Evolutionary conservation across 2,888 invertebrate genomes (phyloP).

Genomic region (Drosophila phalerata): DNA sequence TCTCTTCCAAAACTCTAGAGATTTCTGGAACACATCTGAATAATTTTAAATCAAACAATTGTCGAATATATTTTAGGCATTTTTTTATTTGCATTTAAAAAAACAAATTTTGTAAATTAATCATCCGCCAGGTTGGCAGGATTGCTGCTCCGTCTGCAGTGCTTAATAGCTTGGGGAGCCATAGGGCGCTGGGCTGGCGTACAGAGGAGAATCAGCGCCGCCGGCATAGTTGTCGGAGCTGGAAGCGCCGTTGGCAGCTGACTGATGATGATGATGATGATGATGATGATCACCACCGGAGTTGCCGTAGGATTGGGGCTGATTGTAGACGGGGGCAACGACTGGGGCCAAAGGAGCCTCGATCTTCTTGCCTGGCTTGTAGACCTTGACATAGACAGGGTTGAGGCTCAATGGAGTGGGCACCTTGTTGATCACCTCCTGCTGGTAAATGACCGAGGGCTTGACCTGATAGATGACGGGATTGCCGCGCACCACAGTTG

Average conservation of each 20-base stretch:
- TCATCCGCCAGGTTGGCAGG: slow-evolving; percentile 33
- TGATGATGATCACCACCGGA: slow-evolving; percentile 2
- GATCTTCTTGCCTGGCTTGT: slow-evolving; percentile 84
- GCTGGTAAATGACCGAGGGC: slow-evolving; percentile 84
- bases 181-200: slow-evolving; percentile 68
- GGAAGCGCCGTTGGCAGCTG: slow-evolving; percentile 41
- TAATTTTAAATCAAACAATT: background rate
- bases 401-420: slow-evolving; percentile 83
- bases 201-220: slow-evolving; percentile 59
- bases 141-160: slow-evolving; percentile 24
- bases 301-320: slow-evolving; percentile 52
- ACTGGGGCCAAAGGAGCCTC: slow-evolving; percentile 77
- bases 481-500: slow-evolving; percentile 82
- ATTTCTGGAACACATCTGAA: too few relatives aligned
- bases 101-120: slow-evolving; percentile 60
- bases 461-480: slow-evolving; percentile 84
- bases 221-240: slow-evolving; percentile 63
- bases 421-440: slow-evolving; percentile 84
- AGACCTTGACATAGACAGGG: slow-evolving; percentile 85
- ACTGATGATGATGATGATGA: slow-evolving; percentile 31
- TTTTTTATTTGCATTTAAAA: slow-evolving; percentile 69
- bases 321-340: slow-evolving; percentile 70
- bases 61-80: slow-evolving; percentile 33
- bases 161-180: slow-evolving; percentile 65
- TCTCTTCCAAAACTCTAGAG: too few relatives aligned